Percentiles rank a stretch among this genome's conserved stretches.
Evolutionary conservation across 64 coral and sea anemone genomes (phyloP).

Genomic region (Platygyra sinensis): DNA sequence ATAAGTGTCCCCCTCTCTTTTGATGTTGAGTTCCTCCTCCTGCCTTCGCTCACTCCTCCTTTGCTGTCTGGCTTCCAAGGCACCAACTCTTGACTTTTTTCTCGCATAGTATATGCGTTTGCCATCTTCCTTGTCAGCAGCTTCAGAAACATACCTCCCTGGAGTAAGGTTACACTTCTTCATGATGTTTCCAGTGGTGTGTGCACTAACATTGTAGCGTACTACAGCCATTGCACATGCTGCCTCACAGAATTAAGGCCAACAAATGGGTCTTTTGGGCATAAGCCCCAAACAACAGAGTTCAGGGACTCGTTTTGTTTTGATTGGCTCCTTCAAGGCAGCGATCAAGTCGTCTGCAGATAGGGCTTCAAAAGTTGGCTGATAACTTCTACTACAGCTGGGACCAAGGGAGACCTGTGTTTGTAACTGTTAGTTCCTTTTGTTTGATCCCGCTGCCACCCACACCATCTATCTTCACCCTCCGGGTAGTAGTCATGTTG

Average conservation of each 20-base stretch:
- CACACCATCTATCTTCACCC: not conserved
- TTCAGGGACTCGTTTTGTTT: slow-evolving; percentile 55
- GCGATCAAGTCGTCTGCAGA: slow-evolving; percentile 28
- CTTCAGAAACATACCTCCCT: not conserved
- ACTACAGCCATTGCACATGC: slow-evolving; percentile 25
- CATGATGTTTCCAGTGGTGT: slow-evolving; percentile 13
- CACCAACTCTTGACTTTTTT: not conserved
- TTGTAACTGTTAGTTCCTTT: not conserved
- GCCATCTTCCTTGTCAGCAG: not conserved
- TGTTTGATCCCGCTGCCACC: not conserved
- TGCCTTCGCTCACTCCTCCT: too few relatives aligned
- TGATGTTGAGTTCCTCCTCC: too few relatives aligned
- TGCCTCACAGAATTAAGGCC: slow-evolving; percentile 19
- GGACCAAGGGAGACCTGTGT: not conserved
- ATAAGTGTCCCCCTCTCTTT: too few relatives aligned
- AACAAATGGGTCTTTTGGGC: slow-evolving; percentile 15
- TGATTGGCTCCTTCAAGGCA: slow-evolving; percentile 33
- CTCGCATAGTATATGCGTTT: not conserved
- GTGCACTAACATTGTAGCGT: not conserved
- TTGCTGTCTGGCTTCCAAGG: too few relatives aligned
- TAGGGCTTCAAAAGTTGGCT: slow-evolving; percentile 21
- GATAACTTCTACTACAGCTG: slow-evolving; percentile 23
- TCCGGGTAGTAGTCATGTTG: not conserved
- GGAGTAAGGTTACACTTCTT: not conserved
- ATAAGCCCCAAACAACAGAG: slow-evolving; percentile 15